phyloP scores from a whole-genome alignment of 2,888 invertebrate species.

The Mesorhabditis sp. region DNA sequence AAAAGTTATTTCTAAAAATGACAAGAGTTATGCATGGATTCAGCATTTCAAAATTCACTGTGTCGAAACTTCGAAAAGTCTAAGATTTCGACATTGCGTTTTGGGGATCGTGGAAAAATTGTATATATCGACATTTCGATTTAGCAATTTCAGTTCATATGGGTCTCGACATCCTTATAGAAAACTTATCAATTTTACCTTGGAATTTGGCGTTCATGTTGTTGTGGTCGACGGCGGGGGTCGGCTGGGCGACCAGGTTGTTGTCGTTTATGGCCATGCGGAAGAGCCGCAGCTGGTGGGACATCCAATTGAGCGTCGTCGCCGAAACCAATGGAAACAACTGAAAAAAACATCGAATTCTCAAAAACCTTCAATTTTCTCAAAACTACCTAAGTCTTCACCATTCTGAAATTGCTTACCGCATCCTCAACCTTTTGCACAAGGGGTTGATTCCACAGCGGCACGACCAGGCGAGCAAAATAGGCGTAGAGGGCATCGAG shows the following conservation, averaged over 20 bases:
- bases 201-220: not conserved
- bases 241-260: conserved; percentile 35
- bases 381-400: not conserved
- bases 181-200: not conserved
- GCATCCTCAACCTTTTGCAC: conserved; percentile 22
- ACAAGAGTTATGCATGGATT: too few species aligned
- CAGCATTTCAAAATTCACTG: too few species aligned
- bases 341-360: conserved; percentile 14
- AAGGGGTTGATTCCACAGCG: conserved; percentile 73
- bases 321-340: conserved; percentile 14
- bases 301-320: conserved; percentile 21
- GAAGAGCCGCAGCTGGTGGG: conserved; percentile 13
- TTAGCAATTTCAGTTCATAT: too few species aligned
- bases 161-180: not conserved
- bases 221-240: not conserved
- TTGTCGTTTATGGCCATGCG: conserved; percentile 36
- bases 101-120: too few species aligned
- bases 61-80: too few species aligned
- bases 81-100: too few species aligned
- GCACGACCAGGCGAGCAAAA: conserved; percentile 77
- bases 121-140: too few species aligned
- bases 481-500: conserved; percentile 90
- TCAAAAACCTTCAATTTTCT: not conserved
- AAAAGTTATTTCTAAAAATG: too few species aligned
- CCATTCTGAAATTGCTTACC: conserved; percentile 10